A percentile compares a stretch with the other conserved stretches of the same genome.
Evolutionary conservation across 2,113 vertebrate species (phyloP).

Genomic region (Alligator mississippiensis): DNA sequence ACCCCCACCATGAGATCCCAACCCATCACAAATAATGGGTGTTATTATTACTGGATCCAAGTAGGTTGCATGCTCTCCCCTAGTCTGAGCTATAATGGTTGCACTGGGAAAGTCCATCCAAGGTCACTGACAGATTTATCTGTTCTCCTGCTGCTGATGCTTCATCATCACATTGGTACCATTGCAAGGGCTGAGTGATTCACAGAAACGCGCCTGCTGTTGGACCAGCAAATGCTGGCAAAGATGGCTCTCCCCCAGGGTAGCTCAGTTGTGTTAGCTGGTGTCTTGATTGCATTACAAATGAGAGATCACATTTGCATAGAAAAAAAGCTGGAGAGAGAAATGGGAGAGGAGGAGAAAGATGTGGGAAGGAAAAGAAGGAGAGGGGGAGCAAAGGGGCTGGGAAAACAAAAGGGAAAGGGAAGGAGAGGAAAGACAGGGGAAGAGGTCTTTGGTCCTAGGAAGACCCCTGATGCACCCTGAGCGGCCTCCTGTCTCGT

Average conservation of each 20-base stretch:
- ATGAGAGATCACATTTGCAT: rapidly evolving
- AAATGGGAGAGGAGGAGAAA: neutral
- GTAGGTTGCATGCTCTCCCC: neutral
- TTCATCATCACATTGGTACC: neutral
- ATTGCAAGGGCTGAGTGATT: neutral
- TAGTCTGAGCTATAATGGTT: neutral
- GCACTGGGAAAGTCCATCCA: neutral
- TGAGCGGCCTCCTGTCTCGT: no score
- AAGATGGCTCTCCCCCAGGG: neutral
- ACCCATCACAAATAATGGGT: no score
- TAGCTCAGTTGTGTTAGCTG: rapidly evolving
- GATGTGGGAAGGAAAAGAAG: rapidly evolving
- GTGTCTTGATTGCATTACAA: neutral
- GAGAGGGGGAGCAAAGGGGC: neutral
- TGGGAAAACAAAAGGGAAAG: neutral
- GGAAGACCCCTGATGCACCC: no score
- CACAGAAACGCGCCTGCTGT: rapidly evolving
- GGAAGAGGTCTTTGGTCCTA: no score
- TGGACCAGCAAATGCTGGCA: no score
- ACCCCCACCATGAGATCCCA: no score
- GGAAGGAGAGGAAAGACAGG: rapidly evolving
- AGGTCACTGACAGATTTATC: neutral
- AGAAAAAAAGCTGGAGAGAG: neutral
- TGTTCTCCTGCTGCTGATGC: neutral
- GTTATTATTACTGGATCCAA: neutral